Evolutionary conservation across 2,113 vertebrate species (phyloP).

Genomic region (Aramus guarauna): DNA sequence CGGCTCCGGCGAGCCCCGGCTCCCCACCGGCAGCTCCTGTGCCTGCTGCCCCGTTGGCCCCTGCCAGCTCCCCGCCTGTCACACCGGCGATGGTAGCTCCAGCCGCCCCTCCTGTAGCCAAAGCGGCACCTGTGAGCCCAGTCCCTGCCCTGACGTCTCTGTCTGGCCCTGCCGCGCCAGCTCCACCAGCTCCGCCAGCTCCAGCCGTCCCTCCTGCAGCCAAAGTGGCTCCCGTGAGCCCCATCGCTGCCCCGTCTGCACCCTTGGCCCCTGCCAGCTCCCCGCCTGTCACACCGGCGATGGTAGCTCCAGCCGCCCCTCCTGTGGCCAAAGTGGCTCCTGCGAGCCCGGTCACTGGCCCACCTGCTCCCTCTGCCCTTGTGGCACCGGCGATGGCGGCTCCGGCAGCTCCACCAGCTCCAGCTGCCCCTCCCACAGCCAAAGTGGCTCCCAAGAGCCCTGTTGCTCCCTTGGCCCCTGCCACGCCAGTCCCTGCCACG

Average conservation of each 20-base stretch:
- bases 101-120: neutral
- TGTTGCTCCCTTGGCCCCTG: neutral
- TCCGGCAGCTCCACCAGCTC: neutral
- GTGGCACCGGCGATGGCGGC: neutral
- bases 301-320: neutral
- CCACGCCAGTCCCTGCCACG: too few species aligned
- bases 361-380: neutral
- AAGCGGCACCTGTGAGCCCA: neutral
- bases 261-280: neutral
- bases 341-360: neutral
- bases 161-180: neutral
- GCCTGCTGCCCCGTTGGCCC: neutral
- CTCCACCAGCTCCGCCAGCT: neutral
- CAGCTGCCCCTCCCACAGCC: too few species aligned
- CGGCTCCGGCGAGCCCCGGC: rapidly evolving
- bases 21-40: neutral
- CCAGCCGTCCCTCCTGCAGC: neutral
- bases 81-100: neutral
- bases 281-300: too few species aligned
- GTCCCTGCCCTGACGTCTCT: neutral
- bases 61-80: neutral
- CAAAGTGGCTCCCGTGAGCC: neutral
- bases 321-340: neutral
- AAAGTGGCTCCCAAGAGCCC: neutral
- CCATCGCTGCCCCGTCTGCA: too few species aligned